Conservation (phyloP, 2,888 invertebrate species). For the Amiota mariae region DNA sequence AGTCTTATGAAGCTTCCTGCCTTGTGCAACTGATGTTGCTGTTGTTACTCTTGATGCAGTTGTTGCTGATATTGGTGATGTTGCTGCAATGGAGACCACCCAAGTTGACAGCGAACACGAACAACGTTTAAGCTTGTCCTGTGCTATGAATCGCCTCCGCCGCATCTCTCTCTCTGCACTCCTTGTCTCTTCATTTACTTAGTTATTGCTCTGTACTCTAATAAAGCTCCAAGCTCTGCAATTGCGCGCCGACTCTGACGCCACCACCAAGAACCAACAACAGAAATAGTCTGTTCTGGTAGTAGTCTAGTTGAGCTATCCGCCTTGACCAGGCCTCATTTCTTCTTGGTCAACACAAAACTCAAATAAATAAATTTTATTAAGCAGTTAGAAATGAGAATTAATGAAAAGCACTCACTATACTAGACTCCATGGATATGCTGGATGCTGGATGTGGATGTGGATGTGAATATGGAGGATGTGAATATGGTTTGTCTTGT, state of each 20-base stretch:
- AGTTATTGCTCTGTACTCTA: constrained; percentile 41
- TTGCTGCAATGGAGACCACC: constrained; percentile 59
- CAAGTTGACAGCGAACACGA: constrained; percentile 71
- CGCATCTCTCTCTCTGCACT: not conserved
- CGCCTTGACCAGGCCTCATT: too few relatives aligned
- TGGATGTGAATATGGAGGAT: not conserved
- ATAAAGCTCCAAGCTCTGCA: constrained; percentile 54
- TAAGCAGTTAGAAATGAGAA: constrained; percentile 64
- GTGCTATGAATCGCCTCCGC: constrained; percentile 34
- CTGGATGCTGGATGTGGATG: too few relatives aligned
- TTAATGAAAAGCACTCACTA: constrained; percentile 59
- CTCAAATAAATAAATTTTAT: constrained; percentile 62
- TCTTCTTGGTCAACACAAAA: too few relatives aligned
- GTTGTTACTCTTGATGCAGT: not conserved
- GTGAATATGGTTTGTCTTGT: not conserved
- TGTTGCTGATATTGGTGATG: constrained; percentile 40
- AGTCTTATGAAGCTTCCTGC: constrained; percentile 33
- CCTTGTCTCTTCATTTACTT: constrained; percentile 33
- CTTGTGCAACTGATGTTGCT: constrained; percentile 13
- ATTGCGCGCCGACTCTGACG: constrained; percentile 43
- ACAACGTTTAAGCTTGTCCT: constrained; percentile 66
- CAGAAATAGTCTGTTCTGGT: not conserved
- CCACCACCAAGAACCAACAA: constrained; percentile 17
- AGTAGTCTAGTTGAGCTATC: too few relatives aligned
- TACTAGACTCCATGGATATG: not conserved